These are phyloP conservation scores for Callorhinus ursinus DNA, from an alignment of 2,113 vertebrate species.

Conservation along the genomic window DNA sequence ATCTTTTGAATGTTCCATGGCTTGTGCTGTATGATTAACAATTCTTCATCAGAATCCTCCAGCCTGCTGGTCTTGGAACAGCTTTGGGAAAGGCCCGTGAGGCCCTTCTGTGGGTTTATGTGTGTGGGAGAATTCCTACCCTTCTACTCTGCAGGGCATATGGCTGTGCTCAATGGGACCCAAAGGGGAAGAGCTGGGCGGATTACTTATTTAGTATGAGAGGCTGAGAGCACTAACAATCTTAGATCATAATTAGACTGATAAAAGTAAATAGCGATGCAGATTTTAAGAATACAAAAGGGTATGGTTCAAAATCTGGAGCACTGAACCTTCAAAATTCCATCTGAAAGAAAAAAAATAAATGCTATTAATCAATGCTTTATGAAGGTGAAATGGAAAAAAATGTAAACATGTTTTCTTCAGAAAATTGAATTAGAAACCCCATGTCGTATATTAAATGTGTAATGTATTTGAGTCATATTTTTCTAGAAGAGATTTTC, in stretches of 20 bases:
- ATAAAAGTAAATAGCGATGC: background rate
- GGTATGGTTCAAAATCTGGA: background rate
- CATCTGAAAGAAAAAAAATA: background rate
- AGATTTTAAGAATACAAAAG: conserved; percentile 46
- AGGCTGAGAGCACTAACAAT: background rate
- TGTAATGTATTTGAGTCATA: conserved; percentile 7
- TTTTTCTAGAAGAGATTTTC: conserved; percentile 28
- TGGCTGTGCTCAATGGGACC: background rate
- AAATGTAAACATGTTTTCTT: background rate
- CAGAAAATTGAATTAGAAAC: conserved; percentile 68
- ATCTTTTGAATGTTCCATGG: background rate
- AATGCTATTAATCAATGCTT: conserved; percentile 36
- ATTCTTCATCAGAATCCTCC: background rate
- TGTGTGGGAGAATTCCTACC: background rate
- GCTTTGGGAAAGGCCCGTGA: background rate
- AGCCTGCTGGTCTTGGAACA: background rate
- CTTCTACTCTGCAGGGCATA: background rate
- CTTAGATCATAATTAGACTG: conserved; percentile 15
- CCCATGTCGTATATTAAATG: background rate
- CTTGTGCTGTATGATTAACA: background rate
- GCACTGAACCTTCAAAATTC: conserved; percentile 10
- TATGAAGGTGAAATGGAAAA: conserved; percentile 28
- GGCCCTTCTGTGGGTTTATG: background rate
- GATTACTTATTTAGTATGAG: conserved; percentile 3
- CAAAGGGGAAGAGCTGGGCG: background rate